Evolutionary conservation across 2,113 vertebrate genomes (phyloP), one percentile per base, ranked within the genome.

Genomic region (Stomatorhinus ivindoensis): DNA sequence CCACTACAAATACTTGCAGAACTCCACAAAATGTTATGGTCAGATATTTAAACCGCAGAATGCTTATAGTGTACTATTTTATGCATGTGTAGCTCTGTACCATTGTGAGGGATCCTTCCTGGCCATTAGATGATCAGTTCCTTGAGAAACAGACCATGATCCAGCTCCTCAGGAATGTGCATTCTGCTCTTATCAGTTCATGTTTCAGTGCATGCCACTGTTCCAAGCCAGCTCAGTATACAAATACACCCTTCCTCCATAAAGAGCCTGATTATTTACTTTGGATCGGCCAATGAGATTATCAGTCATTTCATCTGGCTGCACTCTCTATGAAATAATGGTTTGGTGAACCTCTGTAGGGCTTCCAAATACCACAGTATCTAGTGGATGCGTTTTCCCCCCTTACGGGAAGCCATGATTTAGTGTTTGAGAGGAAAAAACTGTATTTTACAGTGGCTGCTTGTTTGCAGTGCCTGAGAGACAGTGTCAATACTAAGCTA

Each of bases 181-280:
- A 21, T 48, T 69, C 44, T 27, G 44, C 61, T 58, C 87, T 76
- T 73, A 73, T 88, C 87, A 88, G 87, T 44, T 27, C 87, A 27
- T 50, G 87, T 48, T 88, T 27, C n/a, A 50, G 21, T 31, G 58
- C 44, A 11, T 6, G 31, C 42, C 87, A 73, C 80, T 42, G 51
- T 39, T 46, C 76, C 55, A 21, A 31, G 44, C 55, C 42, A 47
- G 42, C 44, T 47, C 76, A 39, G 24, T 31, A 55, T 51, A 55
- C 39, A 61, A 85, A 85, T 47, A 82, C 76, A 44, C 53, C 89
- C 82, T 65, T 86, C 83, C 89, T 89, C 88, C 55, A 11, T 80
- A 48, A 88, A 80, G 65, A 35, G 48, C 8, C 27, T 19, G 27
- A 69, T 19, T 88, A 58, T 88, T 88, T 89, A 17, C 80, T 61